Conservation (phyloP, 2,888 invertebrate species). For the Epirrita christyi region DNA sequence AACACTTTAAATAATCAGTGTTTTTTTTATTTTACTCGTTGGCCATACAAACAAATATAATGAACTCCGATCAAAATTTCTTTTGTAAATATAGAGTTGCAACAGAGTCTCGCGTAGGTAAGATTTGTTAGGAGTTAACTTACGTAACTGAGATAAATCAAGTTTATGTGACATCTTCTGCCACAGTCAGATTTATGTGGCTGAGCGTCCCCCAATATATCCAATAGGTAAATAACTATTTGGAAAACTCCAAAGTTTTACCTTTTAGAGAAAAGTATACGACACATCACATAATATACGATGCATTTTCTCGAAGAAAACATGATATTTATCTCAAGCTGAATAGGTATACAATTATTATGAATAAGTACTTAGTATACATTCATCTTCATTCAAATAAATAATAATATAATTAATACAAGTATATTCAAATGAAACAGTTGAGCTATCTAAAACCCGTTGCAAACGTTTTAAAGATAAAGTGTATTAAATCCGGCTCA, state of each 20-base stretch:
- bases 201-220: conserved; percentile 63
- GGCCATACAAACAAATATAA: conserved; percentile 17
- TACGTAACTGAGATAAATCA: conserved; percentile 79
- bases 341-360: too few relatives aligned
- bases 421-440: too few relatives aligned
- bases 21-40: too few relatives aligned
- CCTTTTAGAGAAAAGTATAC: conserved; percentile 37
- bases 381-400: too few relatives aligned
- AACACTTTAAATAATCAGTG: too few relatives aligned
- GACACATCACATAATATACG: too few relatives aligned
- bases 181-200: conserved; percentile 75
- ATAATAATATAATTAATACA: too few relatives aligned
- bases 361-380: too few relatives aligned
- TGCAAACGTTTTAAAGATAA: too few relatives aligned
- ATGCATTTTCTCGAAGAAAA: neutral
- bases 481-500: too few relatives aligned
- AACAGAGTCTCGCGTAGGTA: conserved; percentile 49
- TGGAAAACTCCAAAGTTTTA: conserved; percentile 50
- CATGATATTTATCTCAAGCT: too few relatives aligned
- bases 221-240: conserved; percentile 50
- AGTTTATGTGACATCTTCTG: conserved; percentile 80
- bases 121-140: conserved; percentile 74
- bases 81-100: conserved; percentile 46
- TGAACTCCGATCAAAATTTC: conserved; percentile 29
- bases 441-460: too few relatives aligned